Percentiles rank a stretch among this genome's conserved stretches.
Conservation (phyloP, 2,113 vertebrate species). For the Leiothrix lutea region DNA sequence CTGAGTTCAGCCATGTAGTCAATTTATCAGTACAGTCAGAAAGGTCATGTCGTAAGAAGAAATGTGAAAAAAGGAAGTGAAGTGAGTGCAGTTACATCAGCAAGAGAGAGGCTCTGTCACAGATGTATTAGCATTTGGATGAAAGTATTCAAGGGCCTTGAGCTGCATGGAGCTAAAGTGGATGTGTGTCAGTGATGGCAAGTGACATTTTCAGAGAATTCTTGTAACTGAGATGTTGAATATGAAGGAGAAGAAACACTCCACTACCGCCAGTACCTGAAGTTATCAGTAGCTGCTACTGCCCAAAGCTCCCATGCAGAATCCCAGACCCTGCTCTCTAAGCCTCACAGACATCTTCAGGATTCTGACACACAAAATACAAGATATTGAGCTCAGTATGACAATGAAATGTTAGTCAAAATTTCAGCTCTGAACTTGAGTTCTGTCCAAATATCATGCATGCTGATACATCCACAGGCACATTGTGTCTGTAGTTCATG, state of each 20-base stretch:
- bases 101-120: neutral
- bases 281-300: neutral
- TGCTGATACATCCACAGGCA: neutral
- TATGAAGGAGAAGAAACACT: neutral
- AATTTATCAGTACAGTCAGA: neutral
- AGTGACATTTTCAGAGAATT: neutral
- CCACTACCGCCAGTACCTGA: neutral
- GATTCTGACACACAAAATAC: neutral
- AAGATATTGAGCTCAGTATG: neutral
- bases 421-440: neutral
- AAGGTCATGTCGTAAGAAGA: neutral
- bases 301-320: neutral
- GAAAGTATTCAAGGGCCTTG: neutral
- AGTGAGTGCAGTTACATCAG: neutral
- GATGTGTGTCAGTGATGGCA: neutral
- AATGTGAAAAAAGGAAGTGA: neutral
- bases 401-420: neutral
- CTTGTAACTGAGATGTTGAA: neutral
- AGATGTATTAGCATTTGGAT: neutral
- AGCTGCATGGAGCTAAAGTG: neutral
- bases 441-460: neutral
- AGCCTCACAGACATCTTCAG: neutral
- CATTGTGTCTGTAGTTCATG: neutral
- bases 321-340: rapidly evolving
- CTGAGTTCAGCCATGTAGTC: neutral